phyloP scores from a whole-genome alignment of 53 echinoderm and acorn worm species.

The Arbacia lixula region DNA sequence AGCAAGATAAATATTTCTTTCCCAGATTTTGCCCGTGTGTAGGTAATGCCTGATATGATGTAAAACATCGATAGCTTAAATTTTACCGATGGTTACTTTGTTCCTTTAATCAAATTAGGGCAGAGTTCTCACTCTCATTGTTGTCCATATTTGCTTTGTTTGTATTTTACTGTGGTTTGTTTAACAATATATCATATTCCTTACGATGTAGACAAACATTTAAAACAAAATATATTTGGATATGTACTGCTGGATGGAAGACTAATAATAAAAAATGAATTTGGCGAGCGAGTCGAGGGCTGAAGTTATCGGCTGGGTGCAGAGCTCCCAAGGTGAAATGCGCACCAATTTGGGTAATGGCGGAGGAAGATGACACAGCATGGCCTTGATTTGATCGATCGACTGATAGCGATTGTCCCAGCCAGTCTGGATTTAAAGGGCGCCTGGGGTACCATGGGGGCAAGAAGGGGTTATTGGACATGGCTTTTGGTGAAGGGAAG shows the following conservation, averaged over 20 bases:
- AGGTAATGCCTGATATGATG: no score
- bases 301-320: slow-evolving; percentile 41
- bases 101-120: no score
- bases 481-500: no score
- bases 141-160: no score
- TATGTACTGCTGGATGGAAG: background rate
- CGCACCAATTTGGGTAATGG: slow-evolving; percentile 49
- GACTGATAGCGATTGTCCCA: slow-evolving; percentile 44
- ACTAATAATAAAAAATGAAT: background rate
- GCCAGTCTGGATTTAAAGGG: slow-evolving; percentile 43
- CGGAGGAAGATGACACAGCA: slow-evolving; percentile 57
- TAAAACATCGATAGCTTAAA: no score
- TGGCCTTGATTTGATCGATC: slow-evolving; percentile 56
- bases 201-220: background rate
- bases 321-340: slow-evolving; percentile 53
- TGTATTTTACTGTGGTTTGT: no score
- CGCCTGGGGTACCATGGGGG: background rate
- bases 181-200: no score
- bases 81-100: no score
- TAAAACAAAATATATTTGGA: background rate
- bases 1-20: no score
- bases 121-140: no score
- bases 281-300: slow-evolving; percentile 9
- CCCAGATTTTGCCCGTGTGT: no score
- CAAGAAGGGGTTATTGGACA: slow-evolving; percentile 6